These are phyloP conservation scores for Allophyes oxyacanthae DNA, from an alignment of 2,888 invertebrate species.

Conservation along the genomic window DNA sequence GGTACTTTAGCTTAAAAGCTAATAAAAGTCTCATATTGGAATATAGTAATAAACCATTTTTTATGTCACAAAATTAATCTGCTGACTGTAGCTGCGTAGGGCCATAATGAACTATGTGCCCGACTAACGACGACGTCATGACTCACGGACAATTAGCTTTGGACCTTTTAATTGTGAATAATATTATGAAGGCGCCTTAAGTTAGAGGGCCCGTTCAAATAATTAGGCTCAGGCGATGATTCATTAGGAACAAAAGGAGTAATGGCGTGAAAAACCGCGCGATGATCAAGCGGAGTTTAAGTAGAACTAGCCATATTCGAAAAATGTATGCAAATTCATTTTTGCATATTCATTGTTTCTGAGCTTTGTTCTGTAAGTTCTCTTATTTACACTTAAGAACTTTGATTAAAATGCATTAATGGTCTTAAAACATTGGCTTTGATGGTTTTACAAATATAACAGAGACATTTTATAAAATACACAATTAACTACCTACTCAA, in stretches of 20 bases:
- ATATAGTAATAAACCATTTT: too few species aligned
- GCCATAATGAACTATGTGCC: constrained; percentile 72
- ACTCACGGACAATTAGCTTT: constrained; percentile 81
- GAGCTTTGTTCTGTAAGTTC: constrained; percentile 37
- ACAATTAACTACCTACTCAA: too few species aligned
- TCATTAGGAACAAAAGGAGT: constrained; percentile 81
- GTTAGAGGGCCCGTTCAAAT: constrained; percentile 76
- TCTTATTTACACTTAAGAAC: constrained; percentile 27
- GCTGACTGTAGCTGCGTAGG: constrained; percentile 13
- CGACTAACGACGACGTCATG: constrained; percentile 71
- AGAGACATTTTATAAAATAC: too few species aligned
- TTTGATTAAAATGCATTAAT: constrained; percentile 23
- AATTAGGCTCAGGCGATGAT: constrained; percentile 81
- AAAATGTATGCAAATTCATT: constrained; percentile 49
- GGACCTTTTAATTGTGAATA: constrained; percentile 82
- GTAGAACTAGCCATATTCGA: constrained; percentile 30
- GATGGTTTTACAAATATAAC: too few species aligned
- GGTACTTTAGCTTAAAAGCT: too few species aligned
- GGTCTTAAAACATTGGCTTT: constrained; percentile 15
- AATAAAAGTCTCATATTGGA: too few species aligned
- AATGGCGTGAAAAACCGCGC: constrained; percentile 79
- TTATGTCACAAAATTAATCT: constrained; percentile 5
- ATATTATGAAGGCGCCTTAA: constrained; percentile 79
- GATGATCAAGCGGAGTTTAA: constrained; percentile 65
- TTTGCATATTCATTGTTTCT: constrained; percentile 51